Conservation (phyloP, 2,113 vertebrate species). For the Microtus richardsoni region DNA sequence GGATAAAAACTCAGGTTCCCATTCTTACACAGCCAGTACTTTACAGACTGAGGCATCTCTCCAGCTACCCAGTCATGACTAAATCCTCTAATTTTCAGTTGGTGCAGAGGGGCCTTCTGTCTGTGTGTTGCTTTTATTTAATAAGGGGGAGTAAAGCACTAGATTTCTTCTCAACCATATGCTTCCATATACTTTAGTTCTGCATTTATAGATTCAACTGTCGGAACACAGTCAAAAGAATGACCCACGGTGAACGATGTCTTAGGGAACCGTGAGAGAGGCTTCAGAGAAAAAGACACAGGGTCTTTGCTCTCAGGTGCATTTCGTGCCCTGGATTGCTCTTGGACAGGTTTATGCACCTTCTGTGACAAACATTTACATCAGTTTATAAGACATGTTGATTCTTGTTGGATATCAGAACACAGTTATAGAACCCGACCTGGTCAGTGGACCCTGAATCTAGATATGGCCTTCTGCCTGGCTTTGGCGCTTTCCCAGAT, state of each 20-base stretch:
- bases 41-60: not conserved
- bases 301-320: too few species aligned
- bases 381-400: not conserved
- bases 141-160: not conserved
- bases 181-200: not conserved
- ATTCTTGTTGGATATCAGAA: not conserved
- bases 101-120: too few species aligned
- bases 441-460: not conserved
- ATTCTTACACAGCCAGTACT: not conserved
- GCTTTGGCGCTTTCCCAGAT: not conserved
- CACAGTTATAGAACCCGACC: not conserved
- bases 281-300: not conserved
- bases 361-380: not conserved
- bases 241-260: not conserved
- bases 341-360: not conserved
- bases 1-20: not conserved
- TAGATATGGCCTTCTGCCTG: not conserved
- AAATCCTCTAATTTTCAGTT: not conserved
- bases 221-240: not conserved
- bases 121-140: too few species aligned
- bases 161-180: not conserved
- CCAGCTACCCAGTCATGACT: not conserved
- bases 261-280: not conserved
- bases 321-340: not conserved
- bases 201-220: not conserved